These are phyloP conservation scores for Trissonchulus sp. DNA, from an alignment of 2,888 invertebrate genomes.

Conservation along the genomic window DNA sequence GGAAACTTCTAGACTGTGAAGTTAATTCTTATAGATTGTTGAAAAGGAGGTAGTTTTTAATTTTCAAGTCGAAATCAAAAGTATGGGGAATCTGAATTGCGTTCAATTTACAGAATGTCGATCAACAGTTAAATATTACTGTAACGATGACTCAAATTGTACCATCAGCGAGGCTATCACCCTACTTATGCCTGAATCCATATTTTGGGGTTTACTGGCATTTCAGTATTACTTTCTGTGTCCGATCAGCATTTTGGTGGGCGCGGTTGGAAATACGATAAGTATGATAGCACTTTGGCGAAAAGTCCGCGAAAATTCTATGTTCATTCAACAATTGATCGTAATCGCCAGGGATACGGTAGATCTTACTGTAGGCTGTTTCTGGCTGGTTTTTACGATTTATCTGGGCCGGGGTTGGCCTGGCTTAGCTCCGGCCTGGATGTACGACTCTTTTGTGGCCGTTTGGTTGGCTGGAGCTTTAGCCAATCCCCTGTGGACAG, in stretches of 20 bases:
- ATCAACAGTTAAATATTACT: not conserved
- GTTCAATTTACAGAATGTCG: not conserved
- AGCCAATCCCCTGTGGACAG: not conserved
- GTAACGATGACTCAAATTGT: not conserved
- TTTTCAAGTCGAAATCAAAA: too few relatives aligned
- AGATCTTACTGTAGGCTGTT: not conserved
- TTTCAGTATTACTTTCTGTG: not conserved
- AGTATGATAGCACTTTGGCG: not conserved
- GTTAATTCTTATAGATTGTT: too few relatives aligned
- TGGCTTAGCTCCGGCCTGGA: not conserved
- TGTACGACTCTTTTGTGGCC: not conserved
- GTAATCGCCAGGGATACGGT: not conserved
- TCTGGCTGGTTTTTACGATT: not conserved
- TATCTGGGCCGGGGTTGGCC: slow-evolving; percentile 4
- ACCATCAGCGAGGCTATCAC: not conserved
- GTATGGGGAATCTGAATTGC: not conserved
- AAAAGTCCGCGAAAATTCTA: not conserved
- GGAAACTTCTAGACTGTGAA: too few relatives aligned
- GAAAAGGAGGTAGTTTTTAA: too few relatives aligned
- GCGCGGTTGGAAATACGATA: not conserved
- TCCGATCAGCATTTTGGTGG: not conserved
- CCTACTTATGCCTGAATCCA: not conserved
- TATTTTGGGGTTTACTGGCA: not conserved
- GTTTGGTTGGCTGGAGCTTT: not conserved
- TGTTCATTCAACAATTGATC: not conserved